These are phyloP conservation scores for Leptopterna dolabrata DNA, from an alignment of 2,888 invertebrate genomes.

Conservation along the genomic window DNA sequence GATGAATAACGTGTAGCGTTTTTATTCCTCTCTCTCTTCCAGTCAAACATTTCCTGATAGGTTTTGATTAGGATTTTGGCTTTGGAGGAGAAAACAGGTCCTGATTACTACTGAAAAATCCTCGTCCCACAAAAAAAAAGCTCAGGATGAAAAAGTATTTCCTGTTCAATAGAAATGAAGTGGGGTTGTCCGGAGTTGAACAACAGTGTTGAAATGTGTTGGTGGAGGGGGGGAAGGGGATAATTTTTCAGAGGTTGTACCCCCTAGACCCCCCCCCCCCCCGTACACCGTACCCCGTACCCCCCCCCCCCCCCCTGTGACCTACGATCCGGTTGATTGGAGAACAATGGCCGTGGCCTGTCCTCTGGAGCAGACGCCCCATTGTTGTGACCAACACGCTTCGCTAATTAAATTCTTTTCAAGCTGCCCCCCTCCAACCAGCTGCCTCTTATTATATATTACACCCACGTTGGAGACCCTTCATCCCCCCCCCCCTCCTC, in stretches of 20 bases:
- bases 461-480: slow-evolving; percentile 33
- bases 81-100: neutral
- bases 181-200: neutral
- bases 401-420: slow-evolving; percentile 55
- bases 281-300: neutral
- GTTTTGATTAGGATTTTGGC: neutral
- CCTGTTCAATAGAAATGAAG: slow-evolving; percentile 39
- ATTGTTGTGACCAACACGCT: slow-evolving; percentile 53
- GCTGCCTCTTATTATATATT: slow-evolving; percentile 51
- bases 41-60: neutral
- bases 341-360: slow-evolving; percentile 43
- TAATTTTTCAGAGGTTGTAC: slow-evolving; percentile 47
- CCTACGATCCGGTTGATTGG: slow-evolving; percentile 53
- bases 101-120: slow-evolving; percentile 25
- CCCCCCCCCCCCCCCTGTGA: neutral
- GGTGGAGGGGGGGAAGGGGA: neutral
- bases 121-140: neutral
- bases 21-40: no score
- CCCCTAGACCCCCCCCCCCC: neutral
- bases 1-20: no score
- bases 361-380: slow-evolving; percentile 39
- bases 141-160: slow-evolving; percentile 30
- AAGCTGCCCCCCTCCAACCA: neutral
- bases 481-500: neutral
- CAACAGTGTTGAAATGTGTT: neutral